Conservation (phyloP, 2,888 invertebrate species). For the Andrena chrysosceles region DNA sequence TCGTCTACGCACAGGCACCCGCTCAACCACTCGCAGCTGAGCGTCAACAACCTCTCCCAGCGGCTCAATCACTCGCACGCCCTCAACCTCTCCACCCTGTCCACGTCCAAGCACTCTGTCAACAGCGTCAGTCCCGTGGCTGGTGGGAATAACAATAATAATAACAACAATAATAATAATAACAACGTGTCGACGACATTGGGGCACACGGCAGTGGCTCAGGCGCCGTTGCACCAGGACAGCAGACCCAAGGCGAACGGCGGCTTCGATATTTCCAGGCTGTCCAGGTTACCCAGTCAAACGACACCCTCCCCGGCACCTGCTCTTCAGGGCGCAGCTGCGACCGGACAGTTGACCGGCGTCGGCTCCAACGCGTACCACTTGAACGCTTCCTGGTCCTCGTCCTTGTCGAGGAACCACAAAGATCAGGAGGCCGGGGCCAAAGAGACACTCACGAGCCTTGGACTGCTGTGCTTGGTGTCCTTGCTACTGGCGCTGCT, state of each 20-base stretch:
- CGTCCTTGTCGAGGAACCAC: constrained; percentile 76
- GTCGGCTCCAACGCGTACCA: constrained; percentile 65
- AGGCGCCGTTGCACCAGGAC: constrained; percentile 72
- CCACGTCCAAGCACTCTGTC: constrained; percentile 83
- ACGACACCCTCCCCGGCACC: constrained; percentile 81
- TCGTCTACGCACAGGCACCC: constrained; percentile 80
- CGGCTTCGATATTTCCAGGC: constrained; percentile 87
- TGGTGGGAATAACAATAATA: constrained; percentile 76
- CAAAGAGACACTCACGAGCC: constrained; percentile 93
- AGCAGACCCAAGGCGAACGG: constrained; percentile 85
- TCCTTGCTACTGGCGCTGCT: constrained; percentile 93
- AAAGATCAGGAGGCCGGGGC: constrained; percentile 87
- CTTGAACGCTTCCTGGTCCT: constrained; percentile 73
- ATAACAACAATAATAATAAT: constrained; percentile 68
- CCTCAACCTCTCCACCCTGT: constrained; percentile 81
- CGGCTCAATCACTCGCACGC: constrained; percentile 81
- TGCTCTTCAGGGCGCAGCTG: constrained; percentile 77
- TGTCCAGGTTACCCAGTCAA: constrained; percentile 79
- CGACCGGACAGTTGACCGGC: constrained; percentile 76
- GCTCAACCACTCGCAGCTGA: constrained; percentile 83
- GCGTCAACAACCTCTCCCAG: constrained; percentile 84
- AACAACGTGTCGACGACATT: constrained; percentile 68
- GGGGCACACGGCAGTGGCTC: constrained; percentile 78
- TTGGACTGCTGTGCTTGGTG: constrained; percentile 94
- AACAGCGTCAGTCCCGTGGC: constrained; percentile 83